Conservation (phyloP, 2,113 vertebrate species). For the Rhinichthys klamathensis region DNA sequence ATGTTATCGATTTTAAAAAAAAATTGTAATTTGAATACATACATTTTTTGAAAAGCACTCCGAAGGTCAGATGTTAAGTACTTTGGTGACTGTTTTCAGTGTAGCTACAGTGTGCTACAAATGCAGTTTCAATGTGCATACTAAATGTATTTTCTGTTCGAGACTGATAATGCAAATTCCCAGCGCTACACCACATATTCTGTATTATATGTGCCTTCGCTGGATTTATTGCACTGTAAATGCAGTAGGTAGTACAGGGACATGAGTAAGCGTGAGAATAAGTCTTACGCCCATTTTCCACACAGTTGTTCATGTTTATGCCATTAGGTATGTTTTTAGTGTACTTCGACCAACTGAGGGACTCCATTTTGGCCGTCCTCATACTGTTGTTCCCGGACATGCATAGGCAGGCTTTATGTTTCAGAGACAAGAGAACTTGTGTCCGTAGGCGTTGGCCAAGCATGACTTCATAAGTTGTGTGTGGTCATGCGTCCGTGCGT, state of each 20-base stretch:
- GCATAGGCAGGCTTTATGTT: slow-evolving; percentile 34
- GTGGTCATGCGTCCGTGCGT: slow-evolving; percentile 28
- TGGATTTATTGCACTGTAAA: slow-evolving; percentile 57
- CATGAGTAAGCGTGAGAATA: slow-evolving; percentile 73
- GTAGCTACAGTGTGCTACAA: background rate
- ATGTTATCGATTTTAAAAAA: background rate
- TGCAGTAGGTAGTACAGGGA: slow-evolving; percentile 59
- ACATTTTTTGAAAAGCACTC: background rate
- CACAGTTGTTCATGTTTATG: slow-evolving; percentile 40
- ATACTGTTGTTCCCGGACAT: background rate
- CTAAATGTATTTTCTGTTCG: background rate
- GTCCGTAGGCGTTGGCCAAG: slow-evolving; percentile 4
- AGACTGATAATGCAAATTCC: background rate
- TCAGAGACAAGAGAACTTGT: slow-evolving; percentile 31
- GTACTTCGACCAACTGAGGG: background rate
- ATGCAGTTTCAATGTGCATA: background rate
- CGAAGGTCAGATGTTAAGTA: background rate
- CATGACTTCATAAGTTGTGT: slow-evolving; percentile 9
- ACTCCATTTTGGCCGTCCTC: background rate
- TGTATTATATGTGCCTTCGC: background rate
- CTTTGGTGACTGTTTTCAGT: background rate
- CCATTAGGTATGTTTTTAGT: slow-evolving; percentile 10
- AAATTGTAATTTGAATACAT: background rate
- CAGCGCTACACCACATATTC: background rate
- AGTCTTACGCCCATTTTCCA: slow-evolving; percentile 45